A percentile compares a stretch with the other conserved stretches of the same genome.
Conservation (phyloP, 1,140 invertebrate genomes). For the Drosophila guanche region DNA sequence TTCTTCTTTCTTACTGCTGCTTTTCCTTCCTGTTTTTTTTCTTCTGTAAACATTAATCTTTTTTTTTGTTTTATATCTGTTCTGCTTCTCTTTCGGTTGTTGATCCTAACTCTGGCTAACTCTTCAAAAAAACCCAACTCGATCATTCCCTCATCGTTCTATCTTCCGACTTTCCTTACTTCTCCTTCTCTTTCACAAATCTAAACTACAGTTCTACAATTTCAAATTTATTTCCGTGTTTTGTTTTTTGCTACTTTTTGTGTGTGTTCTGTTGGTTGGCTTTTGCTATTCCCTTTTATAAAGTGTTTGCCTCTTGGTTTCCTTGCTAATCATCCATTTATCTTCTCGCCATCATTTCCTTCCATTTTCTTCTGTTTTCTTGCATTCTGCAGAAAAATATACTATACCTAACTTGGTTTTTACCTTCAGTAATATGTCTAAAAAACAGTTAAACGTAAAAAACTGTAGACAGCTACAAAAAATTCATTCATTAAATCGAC, state of each 20-base stretch:
- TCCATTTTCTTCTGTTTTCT: slow-evolving; percentile 16
- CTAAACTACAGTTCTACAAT: slow-evolving; percentile 64
- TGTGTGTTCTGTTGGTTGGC: slow-evolving; percentile 41
- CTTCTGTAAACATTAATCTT: slow-evolving; percentile 43
- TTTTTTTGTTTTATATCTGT: slow-evolving; percentile 26
- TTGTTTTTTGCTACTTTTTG: slow-evolving; percentile 33
- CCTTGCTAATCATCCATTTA: slow-evolving; percentile 26
- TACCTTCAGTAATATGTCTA: slow-evolving; percentile 58
- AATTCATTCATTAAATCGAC: slow-evolving; percentile 75
- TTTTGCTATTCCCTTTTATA: slow-evolving; percentile 58
- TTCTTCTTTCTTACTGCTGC: slow-evolving; percentile 22
- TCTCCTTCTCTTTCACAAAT: slow-evolving; percentile 37
- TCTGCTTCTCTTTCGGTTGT: slow-evolving; percentile 30
- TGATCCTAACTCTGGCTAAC: slow-evolving; percentile 20
- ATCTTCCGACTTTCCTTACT: not conserved
- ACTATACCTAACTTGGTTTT: slow-evolving; percentile 45
- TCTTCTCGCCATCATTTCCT: not conserved
- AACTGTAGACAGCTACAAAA: slow-evolving; percentile 81
- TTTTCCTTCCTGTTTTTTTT: slow-evolving; percentile 16
- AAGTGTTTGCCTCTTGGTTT: slow-evolving; percentile 70
- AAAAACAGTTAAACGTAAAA: slow-evolving; percentile 77
- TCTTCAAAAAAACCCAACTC: slow-evolving; percentile 32
- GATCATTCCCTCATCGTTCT: slow-evolving; percentile 1
- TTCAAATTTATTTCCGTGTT: slow-evolving; percentile 45
- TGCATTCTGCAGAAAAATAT: slow-evolving; percentile 55